phyloP scores from a whole-genome alignment of 2,888 invertebrate genomes.

The Meiosimyza platycephala region DNA sequence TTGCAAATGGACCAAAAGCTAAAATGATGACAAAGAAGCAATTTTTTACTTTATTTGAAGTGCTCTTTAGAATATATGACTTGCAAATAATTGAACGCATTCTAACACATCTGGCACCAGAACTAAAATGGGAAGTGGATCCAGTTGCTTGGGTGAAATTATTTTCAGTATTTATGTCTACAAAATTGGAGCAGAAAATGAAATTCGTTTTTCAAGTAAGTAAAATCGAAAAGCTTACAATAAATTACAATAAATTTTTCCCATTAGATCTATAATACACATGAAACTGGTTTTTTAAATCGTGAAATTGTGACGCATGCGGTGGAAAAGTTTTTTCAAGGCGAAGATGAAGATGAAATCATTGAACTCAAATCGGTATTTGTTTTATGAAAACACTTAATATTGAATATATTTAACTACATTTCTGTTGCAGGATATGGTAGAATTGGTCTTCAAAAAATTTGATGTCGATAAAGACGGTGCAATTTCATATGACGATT shows the following conservation, averaged over 20 bases:
- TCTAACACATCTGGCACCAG: conserved; percentile 72
- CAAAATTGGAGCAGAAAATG: conserved; percentile 76
- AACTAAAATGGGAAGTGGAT: conserved; percentile 61
- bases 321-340: conserved; percentile 66
- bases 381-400: background rate
- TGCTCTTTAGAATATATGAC: conserved; percentile 78
- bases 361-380: conserved; percentile 70
- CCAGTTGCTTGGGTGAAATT: conserved; percentile 77
- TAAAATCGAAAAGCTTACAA: conserved; percentile 2
- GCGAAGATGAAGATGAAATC: conserved; percentile 77
- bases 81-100: conserved; percentile 75
- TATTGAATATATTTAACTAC: too few species aligned
- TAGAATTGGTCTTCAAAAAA: conserved; percentile 78
- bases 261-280: conserved; percentile 72
- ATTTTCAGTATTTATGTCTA: conserved; percentile 77
- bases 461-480: conserved; percentile 83
- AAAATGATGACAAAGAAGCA: conserved; percentile 69
- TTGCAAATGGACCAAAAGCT: conserved; percentile 65
- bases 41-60: conserved; percentile 73
- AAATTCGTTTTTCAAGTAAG: conserved; percentile 74
- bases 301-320: conserved; percentile 76
- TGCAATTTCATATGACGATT: conserved; percentile 73
- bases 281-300: conserved; percentile 75
- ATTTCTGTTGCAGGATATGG: conserved; percentile 73
- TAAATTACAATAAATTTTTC: background rate